Percentiles rank a stretch among this genome's conserved stretches.
Conservation (phyloP, 35 echinoderm and acorn worm genomes). For the Heliocidaris tuberculata region DNA sequence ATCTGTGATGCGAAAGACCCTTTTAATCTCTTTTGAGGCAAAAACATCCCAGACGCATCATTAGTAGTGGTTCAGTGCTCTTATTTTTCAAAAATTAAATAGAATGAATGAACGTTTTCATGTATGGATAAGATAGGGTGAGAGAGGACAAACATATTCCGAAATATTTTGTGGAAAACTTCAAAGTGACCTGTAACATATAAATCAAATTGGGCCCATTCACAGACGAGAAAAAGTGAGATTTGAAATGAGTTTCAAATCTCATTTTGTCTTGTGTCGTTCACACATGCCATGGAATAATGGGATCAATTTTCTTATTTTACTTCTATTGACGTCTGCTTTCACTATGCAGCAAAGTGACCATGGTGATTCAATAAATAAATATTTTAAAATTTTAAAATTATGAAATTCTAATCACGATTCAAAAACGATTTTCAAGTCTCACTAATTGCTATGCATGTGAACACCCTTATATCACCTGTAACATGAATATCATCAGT, state of each 20-base stretch:
- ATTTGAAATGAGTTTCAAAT: background rate
- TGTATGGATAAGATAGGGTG: background rate
- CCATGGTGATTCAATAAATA: too few relatives aligned
- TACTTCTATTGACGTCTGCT: too few relatives aligned
- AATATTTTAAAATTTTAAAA: too few relatives aligned
- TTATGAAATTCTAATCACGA: too few relatives aligned
- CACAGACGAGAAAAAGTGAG: background rate
- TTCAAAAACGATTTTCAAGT: too few relatives aligned
- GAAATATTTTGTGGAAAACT: background rate
- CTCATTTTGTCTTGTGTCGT: background rate
- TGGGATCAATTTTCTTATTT: too few relatives aligned
- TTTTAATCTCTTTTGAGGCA: background rate
- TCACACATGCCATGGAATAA: too few relatives aligned
- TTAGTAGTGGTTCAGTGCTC: background rate
- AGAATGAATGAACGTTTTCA: background rate
- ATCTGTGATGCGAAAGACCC: background rate
- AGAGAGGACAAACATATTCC: background rate
- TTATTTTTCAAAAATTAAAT: background rate
- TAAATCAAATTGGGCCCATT: background rate
- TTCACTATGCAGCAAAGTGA: too few relatives aligned
- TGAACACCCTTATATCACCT: too few relatives aligned
- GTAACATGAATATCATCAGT: too few relatives aligned
- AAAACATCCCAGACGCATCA: background rate
- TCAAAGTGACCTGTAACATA: background rate
- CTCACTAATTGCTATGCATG: too few relatives aligned